Conservation (phyloP, 1,140 invertebrate genomes). For the Drosophila arawakana region DNA sequence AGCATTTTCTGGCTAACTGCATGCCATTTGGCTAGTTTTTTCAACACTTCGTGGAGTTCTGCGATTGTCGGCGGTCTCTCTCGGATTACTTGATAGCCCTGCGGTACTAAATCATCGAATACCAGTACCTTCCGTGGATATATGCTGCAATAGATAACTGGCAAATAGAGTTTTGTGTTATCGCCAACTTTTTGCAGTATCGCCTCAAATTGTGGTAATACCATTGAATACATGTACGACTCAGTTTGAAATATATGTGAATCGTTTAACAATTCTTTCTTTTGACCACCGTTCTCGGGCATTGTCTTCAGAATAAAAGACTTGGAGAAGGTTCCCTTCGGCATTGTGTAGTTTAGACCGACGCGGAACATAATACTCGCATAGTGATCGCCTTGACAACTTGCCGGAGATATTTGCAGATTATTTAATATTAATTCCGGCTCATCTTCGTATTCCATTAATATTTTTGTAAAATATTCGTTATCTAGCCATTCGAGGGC, state of each 20-base stretch:
- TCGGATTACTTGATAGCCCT: slow-evolving; percentile 47
- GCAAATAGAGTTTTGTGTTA: slow-evolving; percentile 9
- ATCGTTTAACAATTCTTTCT: slow-evolving; percentile 37
- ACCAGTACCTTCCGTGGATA: slow-evolving; percentile 42
- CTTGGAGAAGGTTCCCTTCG: not conserved
- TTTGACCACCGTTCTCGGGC: slow-evolving; percentile 40
- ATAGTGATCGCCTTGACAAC: slow-evolving; percentile 62
- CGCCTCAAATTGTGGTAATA: slow-evolving; percentile 46
- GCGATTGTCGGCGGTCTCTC: slow-evolving; percentile 24
- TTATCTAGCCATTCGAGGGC: slow-evolving; percentile 45
- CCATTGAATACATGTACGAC: slow-evolving; percentile 49
- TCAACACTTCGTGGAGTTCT: slow-evolving; percentile 29
- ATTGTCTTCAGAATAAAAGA: slow-evolving; percentile 58
- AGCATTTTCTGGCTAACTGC: slow-evolving; percentile 46
- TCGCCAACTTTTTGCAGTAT: slow-evolving; percentile 33
- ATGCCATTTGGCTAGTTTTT: slow-evolving; percentile 55
- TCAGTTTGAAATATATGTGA: slow-evolving; percentile 52
- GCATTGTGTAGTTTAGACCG: slow-evolving; percentile 5
- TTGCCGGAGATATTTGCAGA: slow-evolving; percentile 49
- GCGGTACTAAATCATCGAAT: slow-evolving; percentile 47
- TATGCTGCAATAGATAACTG: slow-evolving; percentile 38
- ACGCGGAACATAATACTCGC: slow-evolving; percentile 60
- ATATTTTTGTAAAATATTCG: slow-evolving; percentile 38
- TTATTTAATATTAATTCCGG: slow-evolving; percentile 21
- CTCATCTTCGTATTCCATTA: slow-evolving; percentile 36